A percentile compares a stretch with the other conserved stretches of the same genome.
These are phyloP conservation scores for Pteropus alecto DNA, from an alignment of 2,113 vertebrate genomes.

Conservation along the genomic window DNA sequence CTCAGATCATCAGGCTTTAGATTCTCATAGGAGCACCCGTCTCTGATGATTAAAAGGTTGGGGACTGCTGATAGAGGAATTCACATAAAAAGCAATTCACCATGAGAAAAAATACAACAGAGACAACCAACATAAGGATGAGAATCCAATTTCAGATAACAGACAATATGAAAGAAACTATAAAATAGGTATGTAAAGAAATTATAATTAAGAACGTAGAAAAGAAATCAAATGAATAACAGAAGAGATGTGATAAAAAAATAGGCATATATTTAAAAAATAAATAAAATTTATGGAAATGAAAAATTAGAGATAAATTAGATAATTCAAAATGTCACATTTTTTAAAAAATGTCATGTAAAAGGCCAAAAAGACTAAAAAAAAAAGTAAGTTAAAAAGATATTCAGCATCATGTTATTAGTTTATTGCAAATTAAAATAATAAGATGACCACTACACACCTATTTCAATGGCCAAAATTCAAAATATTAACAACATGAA, in stretches of 20 bases:
- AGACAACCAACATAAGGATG: neutral
- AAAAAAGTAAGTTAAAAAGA: neutral
- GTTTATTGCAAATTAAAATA: neutral
- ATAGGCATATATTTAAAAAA: neutral
- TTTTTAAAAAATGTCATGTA: neutral
- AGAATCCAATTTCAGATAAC: neutral
- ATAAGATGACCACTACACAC: no score
- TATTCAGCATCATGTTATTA: neutral
- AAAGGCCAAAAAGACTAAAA: neutral
- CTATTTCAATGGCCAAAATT: neutral
- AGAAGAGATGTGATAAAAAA: neutral
- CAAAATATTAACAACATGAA: neutral
- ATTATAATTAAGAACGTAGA: neutral
- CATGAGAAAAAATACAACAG: neutral
- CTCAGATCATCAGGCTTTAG: no score
- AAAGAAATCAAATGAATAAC: neutral
- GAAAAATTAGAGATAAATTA: neutral
- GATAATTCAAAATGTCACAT: neutral
- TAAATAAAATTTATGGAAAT: neutral
- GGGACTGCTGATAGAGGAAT: neutral
- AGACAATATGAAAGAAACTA: neutral
- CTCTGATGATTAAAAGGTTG: no score
- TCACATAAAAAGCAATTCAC: neutral
- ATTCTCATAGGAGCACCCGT: no score
- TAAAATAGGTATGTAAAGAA: neutral